phyloP scores from a whole-genome alignment of 2,888 invertebrate species.

The Antitype chi region DNA sequence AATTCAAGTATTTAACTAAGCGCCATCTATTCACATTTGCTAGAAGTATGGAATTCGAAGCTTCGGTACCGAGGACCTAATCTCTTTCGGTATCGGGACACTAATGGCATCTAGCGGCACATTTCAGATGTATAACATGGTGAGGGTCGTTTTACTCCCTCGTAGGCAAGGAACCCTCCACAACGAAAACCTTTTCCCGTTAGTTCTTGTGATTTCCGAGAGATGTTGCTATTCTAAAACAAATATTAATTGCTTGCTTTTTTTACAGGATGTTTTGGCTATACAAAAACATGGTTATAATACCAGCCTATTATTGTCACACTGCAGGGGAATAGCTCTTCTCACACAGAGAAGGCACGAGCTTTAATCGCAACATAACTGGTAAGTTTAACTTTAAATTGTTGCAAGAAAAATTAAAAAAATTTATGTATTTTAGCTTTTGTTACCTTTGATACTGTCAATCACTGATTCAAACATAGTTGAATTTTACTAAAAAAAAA shows the following conservation, averaged over 20 bases:
- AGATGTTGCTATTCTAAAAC: conserved; percentile 18
- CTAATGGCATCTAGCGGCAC: conserved; percentile 13
- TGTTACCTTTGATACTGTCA: not conserved
- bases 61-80: not conserved
- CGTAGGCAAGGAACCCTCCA: too few relatives aligned
- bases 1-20: not conserved
- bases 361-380: not conserved
- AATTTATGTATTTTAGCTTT: not conserved
- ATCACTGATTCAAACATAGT: not conserved
- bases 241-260: not conserved
- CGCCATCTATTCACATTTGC: conserved; percentile 1
- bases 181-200: too few relatives aligned
- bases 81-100: not conserved
- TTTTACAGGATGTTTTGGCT: not conserved
- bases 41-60: not conserved
- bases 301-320: too few relatives aligned
- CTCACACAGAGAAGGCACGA: not conserved
- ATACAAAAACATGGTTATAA: not conserved
- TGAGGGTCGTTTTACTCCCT: not conserved
- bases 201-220: conserved; percentile 13
- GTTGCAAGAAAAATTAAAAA: not conserved
- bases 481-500: not conserved
- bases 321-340: not conserved
- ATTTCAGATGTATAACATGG: not conserved
- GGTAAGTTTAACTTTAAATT: not conserved